Evolutionary conservation across 2,888 invertebrate species (phyloP).

Genomic region (Cheilosia urbana): DNA sequence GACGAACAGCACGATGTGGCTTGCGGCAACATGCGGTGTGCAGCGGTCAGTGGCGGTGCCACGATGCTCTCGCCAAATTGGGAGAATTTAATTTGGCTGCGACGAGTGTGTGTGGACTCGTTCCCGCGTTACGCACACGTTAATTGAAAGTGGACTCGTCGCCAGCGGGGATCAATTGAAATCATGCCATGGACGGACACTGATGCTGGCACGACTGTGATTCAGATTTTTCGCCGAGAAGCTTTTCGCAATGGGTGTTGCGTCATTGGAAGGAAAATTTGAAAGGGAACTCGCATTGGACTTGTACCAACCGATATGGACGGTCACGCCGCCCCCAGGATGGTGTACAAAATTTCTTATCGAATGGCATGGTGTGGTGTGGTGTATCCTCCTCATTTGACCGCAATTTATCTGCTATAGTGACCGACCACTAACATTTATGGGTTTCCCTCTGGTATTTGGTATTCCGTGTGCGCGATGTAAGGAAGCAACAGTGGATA

Average conservation of each 20-base stretch:
- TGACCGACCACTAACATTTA: slow-evolving; percentile 54
- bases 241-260: slow-evolving; percentile 6
- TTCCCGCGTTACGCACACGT: slow-evolving; percentile 50
- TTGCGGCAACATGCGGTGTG: slow-evolving; percentile 12
- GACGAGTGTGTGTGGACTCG: slow-evolving; percentile 38
- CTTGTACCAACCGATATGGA: slow-evolving; percentile 39
- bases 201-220: neutral
- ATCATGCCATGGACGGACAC: slow-evolving; percentile 26
- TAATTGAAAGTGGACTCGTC: slow-evolving; percentile 43
- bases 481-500: slow-evolving; percentile 39
- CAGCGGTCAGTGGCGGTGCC: slow-evolving; percentile 18
- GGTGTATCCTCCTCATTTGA: slow-evolving; percentile 51
- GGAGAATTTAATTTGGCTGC: slow-evolving; percentile 65
- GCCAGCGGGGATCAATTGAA: slow-evolving; percentile 42
- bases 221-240: slow-evolving; percentile 22
- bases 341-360: slow-evolving; percentile 53
- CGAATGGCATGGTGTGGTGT: neutral
- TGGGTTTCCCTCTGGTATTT: slow-evolving; percentile 12
- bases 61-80: slow-evolving; percentile 41
- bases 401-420: slow-evolving; percentile 64
- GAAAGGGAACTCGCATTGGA: slow-evolving; percentile 28
- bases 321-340: slow-evolving; percentile 12
- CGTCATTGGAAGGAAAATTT: slow-evolving; percentile 26
- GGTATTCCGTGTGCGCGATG: slow-evolving; percentile 3
- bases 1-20: slow-evolving; percentile 20